Conservation (phyloP, 2,797 vertebrate genomes). For the Thalassophryne amazonica region DNA sequence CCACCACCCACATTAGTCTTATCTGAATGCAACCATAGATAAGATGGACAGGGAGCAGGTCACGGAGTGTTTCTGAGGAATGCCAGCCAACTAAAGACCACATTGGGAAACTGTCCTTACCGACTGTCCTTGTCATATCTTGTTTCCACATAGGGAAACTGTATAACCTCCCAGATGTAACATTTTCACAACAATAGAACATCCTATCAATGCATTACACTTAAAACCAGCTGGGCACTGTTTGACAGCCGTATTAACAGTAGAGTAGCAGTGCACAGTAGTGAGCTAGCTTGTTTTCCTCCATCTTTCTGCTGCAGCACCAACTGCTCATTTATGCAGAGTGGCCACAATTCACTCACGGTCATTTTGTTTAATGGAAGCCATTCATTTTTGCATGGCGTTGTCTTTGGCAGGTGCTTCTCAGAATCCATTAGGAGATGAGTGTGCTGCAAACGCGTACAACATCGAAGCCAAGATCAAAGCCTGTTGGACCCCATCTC, state of each 20-base stretch:
- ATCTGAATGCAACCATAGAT: constrained; percentile 28
- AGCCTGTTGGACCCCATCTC: constrained; percentile 38
- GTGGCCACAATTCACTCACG: constrained; percentile 68
- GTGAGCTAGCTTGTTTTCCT: constrained; percentile 18
- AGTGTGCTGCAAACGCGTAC: constrained; percentile 44
- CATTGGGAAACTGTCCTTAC: too few relatives aligned
- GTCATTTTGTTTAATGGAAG: constrained; percentile 73
- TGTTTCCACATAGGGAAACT: constrained; percentile 11
- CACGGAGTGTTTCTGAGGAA: constrained; percentile 45
- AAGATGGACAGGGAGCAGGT: constrained; percentile 40
- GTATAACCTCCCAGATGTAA: neutral
- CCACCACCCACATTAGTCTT: constrained; percentile 20
- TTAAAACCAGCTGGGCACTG: constrained; percentile 31
- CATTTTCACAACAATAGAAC: neutral
- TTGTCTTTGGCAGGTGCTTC: constrained; percentile 60
- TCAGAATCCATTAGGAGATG: constrained; percentile 77
- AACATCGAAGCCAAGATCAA: constrained; percentile 59
- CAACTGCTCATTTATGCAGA: constrained; percentile 44
- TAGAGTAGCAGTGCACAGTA: constrained; percentile 27
- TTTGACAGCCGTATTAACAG: constrained; percentile 21
- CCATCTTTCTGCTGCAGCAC: constrained; percentile 35
- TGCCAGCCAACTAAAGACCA: too few relatives aligned
- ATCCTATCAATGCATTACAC: constrained; percentile 23
- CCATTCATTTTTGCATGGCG: constrained; percentile 63
- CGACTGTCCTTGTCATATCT: constrained; percentile 19